These are phyloP conservation scores for Globia sparganii DNA, from an alignment of 2,888 invertebrate species.

Conservation along the genomic window DNA sequence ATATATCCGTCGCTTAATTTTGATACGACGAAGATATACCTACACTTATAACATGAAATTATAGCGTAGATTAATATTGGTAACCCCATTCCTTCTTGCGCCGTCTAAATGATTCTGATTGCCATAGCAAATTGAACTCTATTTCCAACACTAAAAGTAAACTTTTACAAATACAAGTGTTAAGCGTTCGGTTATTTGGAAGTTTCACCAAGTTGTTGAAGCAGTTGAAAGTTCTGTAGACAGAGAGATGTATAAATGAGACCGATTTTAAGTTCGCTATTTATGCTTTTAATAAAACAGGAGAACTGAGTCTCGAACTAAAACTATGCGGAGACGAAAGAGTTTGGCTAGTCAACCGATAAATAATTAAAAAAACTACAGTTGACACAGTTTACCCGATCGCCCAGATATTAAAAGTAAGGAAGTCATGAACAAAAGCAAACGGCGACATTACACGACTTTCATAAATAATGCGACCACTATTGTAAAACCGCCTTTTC, in stretches of 20 bases:
- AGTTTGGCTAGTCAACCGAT: background rate
- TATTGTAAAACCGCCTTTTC: conserved; percentile 35
- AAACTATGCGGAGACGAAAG: background rate
- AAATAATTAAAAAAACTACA: conserved; percentile 3
- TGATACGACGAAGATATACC: conserved; percentile 14
- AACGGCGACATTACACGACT: conserved; percentile 34
- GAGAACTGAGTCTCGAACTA: background rate
- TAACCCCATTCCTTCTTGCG: conserved; percentile 10
- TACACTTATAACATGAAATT: background rate
- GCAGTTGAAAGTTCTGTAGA: conserved; percentile 51
- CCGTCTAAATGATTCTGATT: conserved; percentile 19
- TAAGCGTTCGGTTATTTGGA: conserved; percentile 47
- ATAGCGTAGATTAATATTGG: conserved; percentile 25
- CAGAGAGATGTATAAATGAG: conserved; percentile 37
- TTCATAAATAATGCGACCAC: conserved; percentile 33
- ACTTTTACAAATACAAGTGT: conserved; percentile 29
- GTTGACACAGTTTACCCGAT: conserved; percentile 4
- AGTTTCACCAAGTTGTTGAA: conserved; percentile 50
- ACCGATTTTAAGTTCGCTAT: conserved; percentile 30
- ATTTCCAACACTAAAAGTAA: conserved; percentile 3
- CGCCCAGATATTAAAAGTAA: conserved; percentile 12
- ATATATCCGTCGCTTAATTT: conserved; percentile 22
- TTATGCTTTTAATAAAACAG: conserved; percentile 23
- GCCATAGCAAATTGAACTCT: conserved; percentile 26
- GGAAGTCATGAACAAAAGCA: conserved; percentile 17